Evolutionary conservation across 1,140 invertebrate species (phyloP), one percentile per base, ranked within the genome.

Genomic region (Archivesica marissinica): DNA sequence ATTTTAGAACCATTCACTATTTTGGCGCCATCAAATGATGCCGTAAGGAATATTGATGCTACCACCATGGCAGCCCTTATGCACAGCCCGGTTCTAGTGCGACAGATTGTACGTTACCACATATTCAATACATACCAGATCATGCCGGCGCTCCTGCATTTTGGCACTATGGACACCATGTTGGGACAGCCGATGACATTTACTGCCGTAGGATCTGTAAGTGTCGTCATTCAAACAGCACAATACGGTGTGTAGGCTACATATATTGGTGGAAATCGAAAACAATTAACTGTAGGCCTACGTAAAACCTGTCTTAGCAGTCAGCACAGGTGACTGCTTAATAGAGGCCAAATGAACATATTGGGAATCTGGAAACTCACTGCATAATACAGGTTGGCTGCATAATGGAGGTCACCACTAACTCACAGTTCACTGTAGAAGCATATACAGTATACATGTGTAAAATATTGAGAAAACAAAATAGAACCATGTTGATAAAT

Each of bases 21-120:
- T 20, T 97, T 98, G 91, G 97, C 97, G 3, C 97, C 97, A 44
- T 97, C 96, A 56, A 97, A 98, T 92, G 95, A 95, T 47, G 97
- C 97, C 79, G 97, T 98, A 92, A 94, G 93, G 94, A 54, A 95
- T 95, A 28, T 92, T 96, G 56, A 95, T 95, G 87, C 94, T 95
- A 0, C 95, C 95, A 72, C 97, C 84, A 90, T 96, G n/a, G 93
- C 95, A 30, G 94, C 95, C 56, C 94, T 95, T 1, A 93, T 95
- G 15, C 38, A 81, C 0, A 75, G 66, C 30, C 56, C 59, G 17
- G 38, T 79, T 0, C 88, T 91, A n/a, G 72, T 92, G 23, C 81
- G 85, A 11, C 88, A 89, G 23, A 41, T 86, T 11, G 66, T 89
- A 23, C 28, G 72, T 2, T 85, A 85, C 30, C 84, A 87, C 61